A percentile compares a stretch with the other conserved stretches of the same genome.
These are phyloP conservation scores for Eleginops maclovinus DNA, from an alignment of 2,113 vertebrate species.

Conservation along the genomic window DNA sequence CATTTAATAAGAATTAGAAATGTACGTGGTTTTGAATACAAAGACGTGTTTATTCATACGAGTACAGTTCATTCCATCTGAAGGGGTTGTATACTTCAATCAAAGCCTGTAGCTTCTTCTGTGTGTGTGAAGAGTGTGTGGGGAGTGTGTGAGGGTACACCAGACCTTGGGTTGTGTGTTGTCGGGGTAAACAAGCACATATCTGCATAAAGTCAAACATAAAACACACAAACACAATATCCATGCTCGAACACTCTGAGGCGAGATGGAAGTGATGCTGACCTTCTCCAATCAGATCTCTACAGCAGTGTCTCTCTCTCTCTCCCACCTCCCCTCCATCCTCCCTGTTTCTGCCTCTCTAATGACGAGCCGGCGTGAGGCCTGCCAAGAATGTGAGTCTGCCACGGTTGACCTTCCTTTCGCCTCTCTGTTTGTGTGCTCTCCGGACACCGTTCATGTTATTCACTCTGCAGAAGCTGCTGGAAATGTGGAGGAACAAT, in stretches of 20 bases:
- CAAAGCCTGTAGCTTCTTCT: not conserved
- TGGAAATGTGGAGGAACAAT: conserved; percentile 45
- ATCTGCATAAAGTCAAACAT: not conserved
- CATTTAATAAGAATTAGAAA: not conserved
- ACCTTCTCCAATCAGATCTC: conserved; percentile 46
- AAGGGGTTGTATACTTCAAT: not conserved
- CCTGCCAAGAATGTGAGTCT: conserved; percentile 66
- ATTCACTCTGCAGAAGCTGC: conserved; percentile 51
- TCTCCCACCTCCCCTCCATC: too few relatives aligned
- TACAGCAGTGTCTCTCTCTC: too few relatives aligned
- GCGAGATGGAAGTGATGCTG: conserved; percentile 10
- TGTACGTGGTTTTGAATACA: not conserved
- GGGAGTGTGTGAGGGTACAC: not conserved
- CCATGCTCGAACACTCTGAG: not conserved
- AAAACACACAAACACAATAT: not conserved
- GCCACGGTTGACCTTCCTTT: conserved; percentile 67
- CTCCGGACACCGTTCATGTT: conserved; percentile 30
- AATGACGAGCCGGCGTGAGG: conserved; percentile 50
- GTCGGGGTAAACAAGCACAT: not conserved
- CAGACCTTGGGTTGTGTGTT: not conserved
- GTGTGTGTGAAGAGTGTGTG: not conserved
- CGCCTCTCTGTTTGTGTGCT: conserved; percentile 54
- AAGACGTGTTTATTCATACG: not conserved
- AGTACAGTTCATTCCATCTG: not conserved
- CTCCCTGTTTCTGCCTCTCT: conserved; percentile 22